A percentile compares a stretch with the other conserved stretches of the same genome.
Evolutionary conservation across 2,113 vertebrate genomes (phyloP).

Genomic region (Sclerurus mexicanus): DNA sequence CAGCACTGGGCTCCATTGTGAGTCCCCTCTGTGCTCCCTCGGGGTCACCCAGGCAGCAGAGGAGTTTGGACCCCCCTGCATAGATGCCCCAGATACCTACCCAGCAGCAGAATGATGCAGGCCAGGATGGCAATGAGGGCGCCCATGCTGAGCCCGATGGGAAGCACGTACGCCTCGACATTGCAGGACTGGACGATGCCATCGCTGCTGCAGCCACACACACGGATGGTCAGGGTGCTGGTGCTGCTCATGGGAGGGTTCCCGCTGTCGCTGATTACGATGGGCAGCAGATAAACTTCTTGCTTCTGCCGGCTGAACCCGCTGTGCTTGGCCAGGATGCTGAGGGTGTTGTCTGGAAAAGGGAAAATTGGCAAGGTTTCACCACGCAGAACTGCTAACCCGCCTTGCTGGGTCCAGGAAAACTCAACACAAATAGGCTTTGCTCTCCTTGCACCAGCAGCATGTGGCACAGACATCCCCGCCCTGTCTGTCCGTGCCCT

Average conservation of each 20-base stretch:
- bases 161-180: constrained; percentile 92
- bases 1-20: accelerated
- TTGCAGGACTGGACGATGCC: constrained; percentile 95
- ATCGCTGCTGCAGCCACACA: constrained; percentile 94
- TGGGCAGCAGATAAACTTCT: constrained; percentile 94
- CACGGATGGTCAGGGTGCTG: constrained; percentile 94
- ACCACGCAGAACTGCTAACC: background rate
- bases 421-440: accelerated
- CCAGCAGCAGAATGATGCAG: constrained; percentile 93
- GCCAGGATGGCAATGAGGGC: constrained; percentile 97
- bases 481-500: background rate
- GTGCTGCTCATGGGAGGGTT: constrained; percentile 96
- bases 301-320: constrained; percentile 96
- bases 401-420: background rate
- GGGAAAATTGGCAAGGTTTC: background rate
- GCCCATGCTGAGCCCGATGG: constrained; percentile 98
- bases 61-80: too few relatives aligned
- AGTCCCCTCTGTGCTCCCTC: background rate
- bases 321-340: constrained; percentile 91
- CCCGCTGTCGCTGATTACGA: constrained; percentile 94
- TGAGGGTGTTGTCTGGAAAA: constrained; percentile 92
- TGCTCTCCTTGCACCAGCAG: background rate
- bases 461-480: background rate
- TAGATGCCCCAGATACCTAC: constrained; percentile 77
- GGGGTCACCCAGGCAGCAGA: background rate